Evolutionary conservation across 2,113 vertebrate species (phyloP).

Genomic region (Aepyceros melampus): DNA sequence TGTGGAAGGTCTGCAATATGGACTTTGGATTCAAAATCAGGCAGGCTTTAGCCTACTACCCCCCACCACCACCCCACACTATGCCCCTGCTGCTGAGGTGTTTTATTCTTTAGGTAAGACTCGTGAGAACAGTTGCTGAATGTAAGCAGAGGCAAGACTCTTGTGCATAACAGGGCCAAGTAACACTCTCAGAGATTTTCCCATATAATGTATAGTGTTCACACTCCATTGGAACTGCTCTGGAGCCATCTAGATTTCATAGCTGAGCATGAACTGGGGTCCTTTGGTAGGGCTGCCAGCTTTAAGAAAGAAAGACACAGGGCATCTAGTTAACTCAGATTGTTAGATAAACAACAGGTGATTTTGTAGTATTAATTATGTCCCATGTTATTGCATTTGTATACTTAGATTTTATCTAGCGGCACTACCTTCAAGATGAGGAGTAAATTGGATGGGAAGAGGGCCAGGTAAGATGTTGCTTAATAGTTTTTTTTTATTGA

Average conservation of each 20-base stretch:
- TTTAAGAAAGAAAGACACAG: background rate
- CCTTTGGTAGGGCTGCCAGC: background rate
- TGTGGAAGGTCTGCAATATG: background rate
- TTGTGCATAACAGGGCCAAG: background rate
- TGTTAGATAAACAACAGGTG: background rate
- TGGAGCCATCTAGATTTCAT: background rate
- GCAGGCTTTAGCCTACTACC: background rate
- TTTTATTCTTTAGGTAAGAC: background rate
- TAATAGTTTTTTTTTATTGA: background rate
- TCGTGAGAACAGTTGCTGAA: background rate
- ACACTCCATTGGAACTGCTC: background rate
- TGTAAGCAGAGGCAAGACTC: background rate
- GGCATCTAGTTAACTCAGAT: background rate
- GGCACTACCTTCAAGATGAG: background rate
- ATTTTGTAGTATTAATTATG: background rate
- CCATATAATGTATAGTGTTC: background rate
- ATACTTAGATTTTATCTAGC: background rate
- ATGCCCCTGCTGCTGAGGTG: fast-evolving
- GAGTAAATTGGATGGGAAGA: background rate
- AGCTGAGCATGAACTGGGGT: background rate
- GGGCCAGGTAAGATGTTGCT: background rate
- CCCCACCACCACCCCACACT: fast-evolving
- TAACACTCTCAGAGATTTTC: background rate
- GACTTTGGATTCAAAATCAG: background rate
- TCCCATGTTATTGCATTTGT: background rate